Evolutionary conservation across 2,888 invertebrate species (phyloP), one percentile per base, ranked within the genome.

Genomic region (Isotomurus palustris): DNA sequence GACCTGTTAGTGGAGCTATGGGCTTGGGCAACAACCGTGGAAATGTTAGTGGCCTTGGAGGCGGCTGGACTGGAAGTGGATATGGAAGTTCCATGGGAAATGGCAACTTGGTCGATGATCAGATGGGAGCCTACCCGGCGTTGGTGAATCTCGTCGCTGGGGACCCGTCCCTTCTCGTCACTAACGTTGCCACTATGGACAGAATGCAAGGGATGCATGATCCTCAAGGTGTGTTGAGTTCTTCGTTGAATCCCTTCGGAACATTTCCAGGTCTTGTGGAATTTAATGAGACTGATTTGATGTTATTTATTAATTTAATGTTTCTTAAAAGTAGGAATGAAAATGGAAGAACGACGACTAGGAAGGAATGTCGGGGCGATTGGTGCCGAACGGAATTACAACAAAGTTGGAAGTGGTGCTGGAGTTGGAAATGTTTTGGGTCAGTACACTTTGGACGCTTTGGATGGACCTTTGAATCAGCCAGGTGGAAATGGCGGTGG

Each of bases 361-460:
- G 68, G 67, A 6, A 36, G 70, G 10, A n/a, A n/a, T n/a, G n/a
- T n/a, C n/a, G n/a, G n/a, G n/a, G 68, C 69, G 8, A 70, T 70
- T 54, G 70, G 70, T 35, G 67, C 62, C 17, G 69, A 67, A 52
- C 29, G 69, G 28, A 59, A 56, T 14, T 59, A 61, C 61, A n/a
- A n/a, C n/a, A 61, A 64, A 48, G 43, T 56, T 35, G 41, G 44
- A 28, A 25, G 47, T 27, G 54, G 54, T 22, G 55, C 44, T 22
- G 38, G 38, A 8, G 49, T 38, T 28, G 57, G 56, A 28, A 56
- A 57, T 25, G 21, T 56, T 12, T 45, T 27, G 8, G 28, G 40
- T 22, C 58, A 53, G 35, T 45, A 54, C n/a, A 47, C 48, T n/a
- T 25, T 62, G 25, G 62, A 62, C 41, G 51, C 53, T 32, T 47